Evolutionary conservation across 2,797 vertebrate genomes (phyloP).

Genomic region (Gymnopithys bicolor): DNA sequence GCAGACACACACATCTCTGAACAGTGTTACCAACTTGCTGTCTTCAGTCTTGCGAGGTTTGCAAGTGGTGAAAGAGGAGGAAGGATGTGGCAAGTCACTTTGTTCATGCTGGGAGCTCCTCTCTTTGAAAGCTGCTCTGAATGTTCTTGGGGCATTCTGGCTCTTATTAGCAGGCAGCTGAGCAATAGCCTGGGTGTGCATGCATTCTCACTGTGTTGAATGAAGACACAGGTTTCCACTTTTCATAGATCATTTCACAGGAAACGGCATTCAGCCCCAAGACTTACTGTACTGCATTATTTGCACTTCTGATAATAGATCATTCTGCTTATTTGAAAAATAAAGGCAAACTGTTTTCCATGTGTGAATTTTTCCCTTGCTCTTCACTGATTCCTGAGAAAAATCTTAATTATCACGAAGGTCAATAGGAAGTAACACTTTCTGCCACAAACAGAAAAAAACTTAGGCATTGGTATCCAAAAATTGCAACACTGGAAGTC

Average conservation of each 20-base stretch:
- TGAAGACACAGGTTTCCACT: conserved; percentile 9
- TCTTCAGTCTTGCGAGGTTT: background rate
- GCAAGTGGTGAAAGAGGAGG: background rate
- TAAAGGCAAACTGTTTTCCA: conserved; percentile 20
- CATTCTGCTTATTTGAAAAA: conserved; percentile 39
- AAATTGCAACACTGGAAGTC: background rate
- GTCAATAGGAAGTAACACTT: background rate
- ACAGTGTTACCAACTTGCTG: background rate
- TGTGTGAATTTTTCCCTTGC: conserved; percentile 9
- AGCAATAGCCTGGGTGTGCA: background rate
- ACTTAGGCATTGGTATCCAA: background rate
- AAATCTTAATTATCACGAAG: conserved; percentile 17
- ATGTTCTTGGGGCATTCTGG: background rate
- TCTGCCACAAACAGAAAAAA: background rate
- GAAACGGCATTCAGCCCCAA: conserved; percentile 31
- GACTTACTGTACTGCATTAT: conserved; percentile 18
- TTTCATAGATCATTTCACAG: conserved; percentile 39
- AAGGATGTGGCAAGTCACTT: conserved; percentile 26
- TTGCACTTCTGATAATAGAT: conserved; percentile 21
- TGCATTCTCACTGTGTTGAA: background rate
- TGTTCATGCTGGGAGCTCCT: background rate
- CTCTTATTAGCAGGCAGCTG: conserved; percentile 27
- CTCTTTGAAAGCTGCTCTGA: conserved; percentile 8
- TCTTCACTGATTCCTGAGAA: background rate
- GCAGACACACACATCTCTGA: background rate